These are phyloP conservation scores for Pristionchus mayeri DNA, from an alignment of 2,888 invertebrate species.

Conservation along the genomic window DNA sequence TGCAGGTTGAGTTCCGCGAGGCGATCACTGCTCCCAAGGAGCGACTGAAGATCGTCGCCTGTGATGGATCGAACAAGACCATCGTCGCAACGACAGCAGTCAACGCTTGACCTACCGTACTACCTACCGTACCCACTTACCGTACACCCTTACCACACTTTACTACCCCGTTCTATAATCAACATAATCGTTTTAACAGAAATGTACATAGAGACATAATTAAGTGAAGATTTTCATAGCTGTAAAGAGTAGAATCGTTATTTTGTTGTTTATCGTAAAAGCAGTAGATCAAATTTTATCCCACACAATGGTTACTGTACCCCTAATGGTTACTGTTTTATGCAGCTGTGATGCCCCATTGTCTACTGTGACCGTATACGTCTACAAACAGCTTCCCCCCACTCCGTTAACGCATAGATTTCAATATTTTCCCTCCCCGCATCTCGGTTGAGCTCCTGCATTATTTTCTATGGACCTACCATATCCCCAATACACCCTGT, in stretches of 20 bases:
- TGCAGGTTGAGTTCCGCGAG: constrained; percentile 45
- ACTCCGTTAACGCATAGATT: constrained; percentile 8
- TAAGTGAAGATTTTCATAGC: neutral
- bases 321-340: constrained; percentile 12
- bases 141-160: constrained; percentile 78
- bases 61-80: constrained; percentile 83
- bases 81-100: constrained; percentile 78
- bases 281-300: neutral
- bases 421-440: neutral
- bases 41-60: constrained; percentile 96
- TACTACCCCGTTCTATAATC: neutral
- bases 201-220: constrained; percentile 27
- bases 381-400: neutral
- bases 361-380: neutral
- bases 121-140: no score
- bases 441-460: constrained; percentile 16
- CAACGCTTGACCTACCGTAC: constrained; percentile 8
- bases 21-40: constrained; percentile 78
- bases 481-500: neutral
- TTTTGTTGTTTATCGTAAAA: neutral
- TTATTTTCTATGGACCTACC: neutral
- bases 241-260: neutral
- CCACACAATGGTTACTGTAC: no score
- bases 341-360: constrained; percentile 4
- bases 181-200: neutral